Evolutionary conservation across 2,888 invertebrate genomes (phyloP).

Genomic region (Hirtodrosophila histrioides): DNA sequence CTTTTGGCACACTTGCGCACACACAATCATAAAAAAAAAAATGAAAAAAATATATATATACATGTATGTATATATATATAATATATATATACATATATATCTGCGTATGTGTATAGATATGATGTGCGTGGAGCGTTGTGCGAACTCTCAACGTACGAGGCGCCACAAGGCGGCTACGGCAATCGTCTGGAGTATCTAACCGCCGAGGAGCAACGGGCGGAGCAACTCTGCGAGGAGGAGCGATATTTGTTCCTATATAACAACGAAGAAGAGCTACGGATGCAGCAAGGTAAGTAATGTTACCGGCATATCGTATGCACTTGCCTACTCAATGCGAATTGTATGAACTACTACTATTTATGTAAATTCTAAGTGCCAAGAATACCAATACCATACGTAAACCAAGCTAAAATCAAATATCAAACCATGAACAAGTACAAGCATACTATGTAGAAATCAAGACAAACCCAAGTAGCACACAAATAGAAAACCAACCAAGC

Average conservation of each 20-base stretch:
- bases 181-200: slow-evolving; percentile 87
- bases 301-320: slow-evolving; percentile 16
- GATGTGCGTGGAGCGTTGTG: slow-evolving; percentile 96
- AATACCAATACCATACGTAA: slow-evolving; percentile 33
- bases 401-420: slow-evolving; percentile 23
- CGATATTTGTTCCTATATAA: slow-evolving; percentile 93
- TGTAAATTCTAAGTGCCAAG: slow-evolving; percentile 57
- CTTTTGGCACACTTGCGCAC: slow-evolving; percentile 48
- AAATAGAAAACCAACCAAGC: slow-evolving; percentile 15
- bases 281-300: slow-evolving; percentile 92
- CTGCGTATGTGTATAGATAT: slow-evolving; percentile 87
- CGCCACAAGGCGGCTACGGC: slow-evolving; percentile 89
- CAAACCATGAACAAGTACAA: slow-evolving; percentile 17
- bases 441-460: slow-evolving; percentile 13
- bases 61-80: slow-evolving; percentile 5
- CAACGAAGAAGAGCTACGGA: slow-evolving; percentile 94
- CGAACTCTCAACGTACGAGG: slow-evolving; percentile 92
- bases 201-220: slow-evolving; percentile 91
- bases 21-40: not conserved
- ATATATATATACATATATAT: slow-evolving; percentile 7
- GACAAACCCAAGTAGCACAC: slow-evolving; percentile 26
- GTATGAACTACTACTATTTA: slow-evolving; percentile 47
- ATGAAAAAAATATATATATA: not conserved
- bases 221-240: slow-evolving; percentile 97
- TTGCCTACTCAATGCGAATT: slow-evolving; percentile 50